phyloP scores from a whole-genome alignment of 92 coral and sea anemone species.

The Muricea muricata region DNA sequence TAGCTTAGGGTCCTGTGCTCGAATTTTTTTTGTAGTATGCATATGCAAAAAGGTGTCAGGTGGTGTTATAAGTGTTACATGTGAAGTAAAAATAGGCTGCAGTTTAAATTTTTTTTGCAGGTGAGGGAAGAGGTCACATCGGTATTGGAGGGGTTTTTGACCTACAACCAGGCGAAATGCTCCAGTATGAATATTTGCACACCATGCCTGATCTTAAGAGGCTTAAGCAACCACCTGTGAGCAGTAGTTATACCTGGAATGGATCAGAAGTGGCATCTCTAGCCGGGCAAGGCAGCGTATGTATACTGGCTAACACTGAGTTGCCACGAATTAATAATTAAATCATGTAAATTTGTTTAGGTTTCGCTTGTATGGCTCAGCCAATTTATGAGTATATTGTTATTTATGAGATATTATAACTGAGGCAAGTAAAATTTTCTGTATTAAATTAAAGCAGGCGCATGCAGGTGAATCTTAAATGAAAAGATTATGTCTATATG shows the following conservation, averaged over 20 bases:
- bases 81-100: too few species aligned
- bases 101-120: not conserved
- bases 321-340: too few species aligned
- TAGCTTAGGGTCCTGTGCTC: too few species aligned
- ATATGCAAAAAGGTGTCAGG: too few species aligned
- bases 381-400: conserved; percentile 21
- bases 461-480: conserved; percentile 13
- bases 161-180: not conserved
- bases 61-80: too few species aligned
- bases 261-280: conserved; percentile 6
- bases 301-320: not conserved
- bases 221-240: conserved; percentile 7
- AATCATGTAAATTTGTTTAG: too few species aligned
- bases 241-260: conserved; percentile 9
- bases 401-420: not conserved
- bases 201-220: not conserved
- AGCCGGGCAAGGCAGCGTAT: conserved; percentile 27
- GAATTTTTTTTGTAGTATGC: too few species aligned
- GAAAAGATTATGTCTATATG: too few species aligned
- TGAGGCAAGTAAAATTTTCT: not conserved
- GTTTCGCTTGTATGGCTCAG: conserved; percentile 8
- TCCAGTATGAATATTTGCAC: conserved; percentile 2
- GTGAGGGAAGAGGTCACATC: conserved; percentile 9
- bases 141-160: not conserved
- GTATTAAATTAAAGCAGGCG: conserved; percentile 19